Conservation (phyloP, 2,888 invertebrate species). For the Falcaria lacertinaria region DNA sequence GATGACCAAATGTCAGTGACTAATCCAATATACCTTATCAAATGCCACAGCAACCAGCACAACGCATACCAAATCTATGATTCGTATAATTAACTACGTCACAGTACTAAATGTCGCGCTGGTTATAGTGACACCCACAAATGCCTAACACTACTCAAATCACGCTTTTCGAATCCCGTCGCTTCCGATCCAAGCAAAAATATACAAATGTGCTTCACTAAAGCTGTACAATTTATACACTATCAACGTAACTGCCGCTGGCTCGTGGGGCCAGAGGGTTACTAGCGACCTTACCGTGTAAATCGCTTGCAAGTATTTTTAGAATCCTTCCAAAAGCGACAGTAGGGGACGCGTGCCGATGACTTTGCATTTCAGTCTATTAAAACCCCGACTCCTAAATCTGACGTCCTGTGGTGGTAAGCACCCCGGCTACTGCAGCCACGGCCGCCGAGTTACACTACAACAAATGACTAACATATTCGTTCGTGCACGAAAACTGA, state of each 20-base stretch:
- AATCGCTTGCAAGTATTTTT: background rate
- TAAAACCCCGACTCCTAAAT: slow-evolving; percentile 41
- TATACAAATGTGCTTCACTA: slow-evolving; percentile 67
- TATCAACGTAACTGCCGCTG: slow-evolving; percentile 40
- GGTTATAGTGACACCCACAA: slow-evolving; percentile 35
- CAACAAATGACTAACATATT: slow-evolving; percentile 13
- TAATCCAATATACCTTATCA: slow-evolving; percentile 60
- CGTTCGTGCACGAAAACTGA: slow-evolving; percentile 5
- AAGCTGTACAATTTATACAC: slow-evolving; percentile 75
- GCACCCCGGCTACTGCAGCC: slow-evolving; percentile 14
- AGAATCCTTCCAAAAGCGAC: slow-evolving; percentile 13
- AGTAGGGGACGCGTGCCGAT: slow-evolving; percentile 26
- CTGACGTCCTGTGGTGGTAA: slow-evolving; percentile 21
- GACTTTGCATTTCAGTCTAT: slow-evolving; percentile 50
- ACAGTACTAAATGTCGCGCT: slow-evolving; percentile 11
- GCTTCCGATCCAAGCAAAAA: slow-evolving; percentile 67
- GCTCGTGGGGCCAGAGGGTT: slow-evolving; percentile 24
- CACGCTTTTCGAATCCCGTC: slow-evolving; percentile 53
- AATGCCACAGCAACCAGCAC: slow-evolving; percentile 34
- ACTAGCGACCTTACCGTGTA: background rate
- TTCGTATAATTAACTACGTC: background rate
- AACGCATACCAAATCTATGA: slow-evolving; percentile 9
- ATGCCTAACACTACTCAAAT: slow-evolving; percentile 52
- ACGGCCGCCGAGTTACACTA: slow-evolving; percentile 15
- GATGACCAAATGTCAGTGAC: slow-evolving; percentile 70